Evolutionary conservation across 2,797 vertebrate species (phyloP), one percentile per base, ranked within the genome.

Genomic region (Xerus rutilus): DNA sequence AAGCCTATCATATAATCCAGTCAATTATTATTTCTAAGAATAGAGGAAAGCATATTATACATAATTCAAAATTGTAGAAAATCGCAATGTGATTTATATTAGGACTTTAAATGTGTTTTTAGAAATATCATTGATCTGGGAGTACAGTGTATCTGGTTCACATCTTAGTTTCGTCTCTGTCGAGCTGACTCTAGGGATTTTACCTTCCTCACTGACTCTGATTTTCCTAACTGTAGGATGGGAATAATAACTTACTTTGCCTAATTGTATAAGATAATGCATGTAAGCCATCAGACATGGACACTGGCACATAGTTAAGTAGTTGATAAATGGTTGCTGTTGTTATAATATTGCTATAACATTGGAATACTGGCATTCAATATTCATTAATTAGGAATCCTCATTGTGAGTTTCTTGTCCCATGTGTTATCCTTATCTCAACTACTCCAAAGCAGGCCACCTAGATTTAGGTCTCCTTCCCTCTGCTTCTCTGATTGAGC

Each of bases 21-120:
- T 70, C 23, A 81, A 45, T 91, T 88, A 69, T 85, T 85, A 89
- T 57, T 91, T 18, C 20, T 70, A 95, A 94, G 67, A 86, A 86
- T 5, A 15, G 39, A 92, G 70, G 35, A 39, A 76, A 87, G 21
- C 12, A 70, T 52, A 82, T 18, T 84, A 85, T 35, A 18, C 8
- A 78, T 84, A 49, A 81, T 52, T 94, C 39, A 96, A 91, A 49
- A 39, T 45, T 49, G 43, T 45, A 86, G 32, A 88, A 96, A 74
- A 79, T 45, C 65, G 18, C 70, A 64, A 32, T 86, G 54, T 25
- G 14, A 91, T 76, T 94, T 86, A 72, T 70, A 67, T 43, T 52
- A 93, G 43, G 45, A 89, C 92, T 79, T 89, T 81, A 67, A 77
- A 35, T 54, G 18, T 76, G 15, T 93, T 89, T 83, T 89, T 73